These are phyloP conservation scores for Semnopithecus entellus DNA, from an alignment of 2,113 vertebrate species.

Conservation along the genomic window DNA sequence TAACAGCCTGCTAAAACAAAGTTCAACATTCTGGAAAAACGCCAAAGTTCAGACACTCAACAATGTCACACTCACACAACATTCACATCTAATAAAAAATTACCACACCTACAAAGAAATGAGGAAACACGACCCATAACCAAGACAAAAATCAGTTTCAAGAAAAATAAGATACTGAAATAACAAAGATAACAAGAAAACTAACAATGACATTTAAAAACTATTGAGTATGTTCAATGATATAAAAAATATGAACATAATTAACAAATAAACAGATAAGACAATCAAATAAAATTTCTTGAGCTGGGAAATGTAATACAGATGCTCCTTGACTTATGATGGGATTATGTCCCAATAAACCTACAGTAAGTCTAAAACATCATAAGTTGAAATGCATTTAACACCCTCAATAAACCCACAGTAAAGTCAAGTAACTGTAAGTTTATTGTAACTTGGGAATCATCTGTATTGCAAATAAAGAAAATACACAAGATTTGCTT, in stretches of 20 bases:
- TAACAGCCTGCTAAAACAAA: not conserved
- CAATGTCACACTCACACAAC: not conserved
- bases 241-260: conserved; percentile 2
- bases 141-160: not conserved
- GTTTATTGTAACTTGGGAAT: not conserved
- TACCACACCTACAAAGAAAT: not conserved
- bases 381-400: not conserved
- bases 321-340: not conserved
- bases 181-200: not conserved
- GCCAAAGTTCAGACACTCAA: not conserved
- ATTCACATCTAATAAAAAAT: not conserved
- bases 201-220: not conserved
- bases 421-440: not conserved
- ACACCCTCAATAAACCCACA: not conserved
- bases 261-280: not conserved
- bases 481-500: not conserved
- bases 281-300: not conserved
- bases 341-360: not conserved
- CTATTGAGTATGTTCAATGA: not conserved
- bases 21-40: not conserved
- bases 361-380: not conserved
- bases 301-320: not conserved
- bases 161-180: not conserved
- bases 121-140: not conserved
- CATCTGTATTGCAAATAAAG: not conserved